Base-by-base conservation (phyloP, 2,113 vertebrate species). In the Microcebus murinus region DNA sequence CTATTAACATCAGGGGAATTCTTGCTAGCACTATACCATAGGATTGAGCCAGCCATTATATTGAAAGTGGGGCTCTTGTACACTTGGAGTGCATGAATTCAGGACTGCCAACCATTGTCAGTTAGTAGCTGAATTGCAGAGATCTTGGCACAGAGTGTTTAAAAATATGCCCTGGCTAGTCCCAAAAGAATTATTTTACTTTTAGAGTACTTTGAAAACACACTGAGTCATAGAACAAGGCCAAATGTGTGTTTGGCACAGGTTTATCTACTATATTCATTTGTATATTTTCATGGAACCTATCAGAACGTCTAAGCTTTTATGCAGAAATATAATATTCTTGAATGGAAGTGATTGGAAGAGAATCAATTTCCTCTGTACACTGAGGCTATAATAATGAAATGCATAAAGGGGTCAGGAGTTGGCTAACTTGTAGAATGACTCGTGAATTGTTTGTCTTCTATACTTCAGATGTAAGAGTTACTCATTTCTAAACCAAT, bases 191-290 rank as follows among this genome's bases (percentile, higher is more conserved):
- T 68, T 95, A 34, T 34, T 92, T 97, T 48, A 45, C 95, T 95
- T 94, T 97, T 52, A 98, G 88, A 98, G 87, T 70, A 74, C 77
- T 96, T 96, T 84, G 81, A 98, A 98, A 98, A 70, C 67, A 13
- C 77, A 73, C 59, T n/a, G 83, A 97, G 25, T 94, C 93, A 65
- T 77, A 85, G 50, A 96, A 42, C 86, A 96, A 97, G 92, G 59
- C 92, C 87, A 97, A 97, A 68, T 96, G 63, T 95, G 82, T 42
- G 11, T 95, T 86, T 98, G 96, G 93, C 93, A 97, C 68, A 96
- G 79, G 55, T 92, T 97, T 98, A 89, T 97, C 77, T 94, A 81
- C 52, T 86, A 82, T 76, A 96, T 90, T 95, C 92, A 94, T 91
- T 80, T 95, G 67, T 95, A 85, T 85, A 83, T 96, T 97, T 98